These are phyloP conservation scores for Casuarius casuarius DNA, from an alignment of 2,113 vertebrate species.

Conservation along the genomic window DNA sequence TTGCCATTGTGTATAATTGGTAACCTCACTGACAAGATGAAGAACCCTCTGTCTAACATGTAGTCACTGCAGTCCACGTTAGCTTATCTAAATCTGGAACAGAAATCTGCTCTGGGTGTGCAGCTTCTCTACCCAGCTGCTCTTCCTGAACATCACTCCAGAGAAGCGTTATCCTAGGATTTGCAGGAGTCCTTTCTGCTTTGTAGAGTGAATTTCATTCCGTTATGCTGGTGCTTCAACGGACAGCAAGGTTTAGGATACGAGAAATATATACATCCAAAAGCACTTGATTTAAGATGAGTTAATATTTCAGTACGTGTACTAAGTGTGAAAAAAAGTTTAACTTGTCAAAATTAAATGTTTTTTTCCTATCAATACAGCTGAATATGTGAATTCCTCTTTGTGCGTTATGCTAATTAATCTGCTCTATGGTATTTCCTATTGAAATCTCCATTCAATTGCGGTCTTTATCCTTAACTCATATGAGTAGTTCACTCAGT, in stretches of 20 bases:
- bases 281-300: neutral
- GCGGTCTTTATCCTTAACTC: neutral
- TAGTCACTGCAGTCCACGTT: too few species aligned
- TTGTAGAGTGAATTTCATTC: neutral
- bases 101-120: neutral
- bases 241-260: neutral
- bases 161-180: neutral
- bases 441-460: neutral
- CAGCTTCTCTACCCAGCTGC: neutral
- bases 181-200: neutral
- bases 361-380: neutral
- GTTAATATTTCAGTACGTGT: neutral
- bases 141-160: neutral
- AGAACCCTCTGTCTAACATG: neutral
- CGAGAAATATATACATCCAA: neutral
- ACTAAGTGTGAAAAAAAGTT: neutral
- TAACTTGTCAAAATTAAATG: neutral
- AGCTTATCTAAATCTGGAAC: neutral
- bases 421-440: neutral
- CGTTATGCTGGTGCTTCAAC: neutral
- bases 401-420: neutral
- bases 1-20: neutral
- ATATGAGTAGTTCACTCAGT: neutral
- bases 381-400: neutral
- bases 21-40: neutral